Evolutionary conservation across 92 coral and sea anemone species (phyloP), one percentile per base, ranked within the genome.

Genomic region (Porites divaricata): DNA sequence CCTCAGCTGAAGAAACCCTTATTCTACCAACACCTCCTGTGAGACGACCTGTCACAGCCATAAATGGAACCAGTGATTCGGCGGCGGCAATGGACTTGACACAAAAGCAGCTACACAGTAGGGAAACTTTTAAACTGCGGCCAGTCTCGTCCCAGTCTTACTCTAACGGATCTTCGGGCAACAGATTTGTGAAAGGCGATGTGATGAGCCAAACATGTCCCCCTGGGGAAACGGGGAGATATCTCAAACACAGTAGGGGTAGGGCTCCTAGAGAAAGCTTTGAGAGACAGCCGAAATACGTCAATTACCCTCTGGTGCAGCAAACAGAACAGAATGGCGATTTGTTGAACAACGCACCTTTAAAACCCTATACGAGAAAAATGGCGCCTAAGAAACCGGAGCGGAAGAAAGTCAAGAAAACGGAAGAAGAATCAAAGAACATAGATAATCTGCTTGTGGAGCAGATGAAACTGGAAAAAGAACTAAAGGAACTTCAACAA

Each of bases 391-490:
- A 83, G 66, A 83, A 81, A 77, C 87, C 84, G 15, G 84, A 64
- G 69, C 68, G 70, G 13, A 85, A 78, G 57, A 72, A 49, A 57
- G 51, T 81, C 50, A 74, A 52, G 25, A 52, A 48, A 72, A 76
- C 57, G 9, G 76, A 67, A 17, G 80, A 56, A 61, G 73, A 19
- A 25, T 74, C 80, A 66, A 86, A 57, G 28, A 74, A 63, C 49
- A 64, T 81, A 84, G 57, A 45, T 28, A 52, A 69, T 66, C 81
- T 89, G 63, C 59, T 84, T 22, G 79, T 90, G 77, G 98, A 96
- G 68, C 96, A 96, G 75, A 75, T 78, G 59, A 64, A 81, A 15
- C 95, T 96, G 66, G 99, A 96, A 77, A 81, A 83, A 71, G 99
- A 96, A 81, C 85, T 96, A 35, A 61, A 78, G 49, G 87, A 88